Evolutionary conservation across 2,888 invertebrate species (phyloP).

Genomic region (Osmoderma eremita): DNA sequence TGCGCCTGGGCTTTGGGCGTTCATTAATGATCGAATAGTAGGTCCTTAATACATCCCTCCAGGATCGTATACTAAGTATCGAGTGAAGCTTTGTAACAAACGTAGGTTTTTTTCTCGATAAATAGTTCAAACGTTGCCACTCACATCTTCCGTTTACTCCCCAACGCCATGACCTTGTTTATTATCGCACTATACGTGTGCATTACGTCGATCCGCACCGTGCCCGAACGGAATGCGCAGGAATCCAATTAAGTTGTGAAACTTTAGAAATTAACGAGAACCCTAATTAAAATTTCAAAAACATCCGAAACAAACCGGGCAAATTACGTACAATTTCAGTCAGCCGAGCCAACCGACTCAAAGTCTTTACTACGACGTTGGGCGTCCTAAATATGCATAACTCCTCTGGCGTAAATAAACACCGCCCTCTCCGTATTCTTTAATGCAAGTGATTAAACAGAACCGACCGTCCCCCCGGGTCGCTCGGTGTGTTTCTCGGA

Average conservation of each 20-base stretch:
- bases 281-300: constrained; percentile 18
- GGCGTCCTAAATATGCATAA: constrained; percentile 29
- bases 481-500: constrained; percentile 31
- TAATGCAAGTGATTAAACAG: constrained; percentile 38
- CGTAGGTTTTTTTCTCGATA: too few relatives aligned
- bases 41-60: too few relatives aligned
- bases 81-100: too few relatives aligned
- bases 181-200: too few relatives aligned
- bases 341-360: constrained; percentile 1
- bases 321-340: constrained; percentile 17
- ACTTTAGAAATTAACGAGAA: not conserved
- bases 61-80: too few relatives aligned
- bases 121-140: too few relatives aligned
- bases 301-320: constrained; percentile 11
- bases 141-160: too few relatives aligned
- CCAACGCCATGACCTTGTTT: too few relatives aligned
- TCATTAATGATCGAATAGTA: constrained; percentile 7
- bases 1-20: constrained; percentile 44
- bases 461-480: constrained; percentile 21
- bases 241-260: too few relatives aligned
- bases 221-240: too few relatives aligned
- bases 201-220: too few relatives aligned
- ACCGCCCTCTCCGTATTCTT: constrained; percentile 19
- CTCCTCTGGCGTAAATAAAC: constrained; percentile 31
- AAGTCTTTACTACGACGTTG: not conserved